Evolutionary conservation across 37 sponge, comb jelly and placozoan species (phyloP).

Genomic region (Halichondria panicea): DNA sequence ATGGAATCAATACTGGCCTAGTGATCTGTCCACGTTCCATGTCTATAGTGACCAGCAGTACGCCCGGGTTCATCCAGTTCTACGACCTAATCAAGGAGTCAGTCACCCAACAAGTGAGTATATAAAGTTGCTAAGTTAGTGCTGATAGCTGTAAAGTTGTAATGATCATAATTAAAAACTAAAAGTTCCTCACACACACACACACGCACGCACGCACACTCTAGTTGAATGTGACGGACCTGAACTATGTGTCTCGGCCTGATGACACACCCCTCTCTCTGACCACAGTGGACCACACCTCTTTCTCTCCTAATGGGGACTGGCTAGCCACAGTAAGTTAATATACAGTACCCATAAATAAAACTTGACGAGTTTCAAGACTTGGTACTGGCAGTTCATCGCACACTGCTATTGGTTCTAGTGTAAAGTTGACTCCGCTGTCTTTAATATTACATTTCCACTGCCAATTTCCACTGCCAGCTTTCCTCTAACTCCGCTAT

Average conservation of each 20-base stretch:
- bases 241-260: slow-evolving; percentile 83
- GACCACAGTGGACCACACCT: slow-evolving; percentile 67
- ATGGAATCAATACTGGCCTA: slow-evolving; percentile 75
- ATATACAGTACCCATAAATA: no score
- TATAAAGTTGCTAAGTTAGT: not conserved
- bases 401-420: no score
- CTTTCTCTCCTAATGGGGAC: slow-evolving; percentile 74
- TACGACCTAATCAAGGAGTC: slow-evolving; percentile 24
- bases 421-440: no score
- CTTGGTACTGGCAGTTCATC: no score
- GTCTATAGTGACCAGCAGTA: slow-evolving; percentile 68
- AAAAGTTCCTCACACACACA: slow-evolving; percentile 12
- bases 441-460: no score
- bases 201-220: no score
- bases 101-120: not conserved
- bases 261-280: slow-evolving; percentile 53
- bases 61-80: slow-evolving; percentile 85
- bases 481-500: no score
- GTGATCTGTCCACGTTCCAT: slow-evolving; percentile 42
- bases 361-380: no score
- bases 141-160: not conserved
- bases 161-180: not conserved
- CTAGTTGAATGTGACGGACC: slow-evolving; percentile 78
- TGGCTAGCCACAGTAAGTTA: slow-evolving; percentile 91
- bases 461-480: no score